phyloP scores from a whole-genome alignment of 2,797 vertebrate genomes.

The Sciaenops ocellatus region DNA sequence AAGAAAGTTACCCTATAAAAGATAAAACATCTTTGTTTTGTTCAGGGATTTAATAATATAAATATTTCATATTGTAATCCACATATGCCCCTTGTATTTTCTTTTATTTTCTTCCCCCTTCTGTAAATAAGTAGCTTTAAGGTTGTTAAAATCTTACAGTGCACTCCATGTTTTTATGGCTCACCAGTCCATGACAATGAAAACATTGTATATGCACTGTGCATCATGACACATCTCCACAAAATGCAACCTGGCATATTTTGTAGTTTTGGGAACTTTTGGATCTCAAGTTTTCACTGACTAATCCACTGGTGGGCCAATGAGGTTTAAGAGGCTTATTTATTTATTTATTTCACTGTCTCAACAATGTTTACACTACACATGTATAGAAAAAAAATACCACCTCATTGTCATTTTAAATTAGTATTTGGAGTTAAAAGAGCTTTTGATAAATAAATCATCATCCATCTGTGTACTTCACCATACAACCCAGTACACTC shows the following conservation, averaged over 20 bases:
- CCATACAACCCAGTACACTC: background rate
- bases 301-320: background rate
- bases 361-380: background rate
- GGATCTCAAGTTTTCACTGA: too few relatives aligned
- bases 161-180: background rate
- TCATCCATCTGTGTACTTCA: background rate
- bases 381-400: background rate
- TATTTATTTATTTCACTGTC: slow-evolving; percentile 8
- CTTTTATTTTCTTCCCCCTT: too few relatives aligned
- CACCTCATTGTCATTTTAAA: background rate
- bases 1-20: too few relatives aligned
- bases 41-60: too few relatives aligned
- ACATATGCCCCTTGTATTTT: background rate
- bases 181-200: background rate
- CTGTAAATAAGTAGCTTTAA: background rate
- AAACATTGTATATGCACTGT: background rate
- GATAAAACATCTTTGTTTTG: background rate
- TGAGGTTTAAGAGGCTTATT: background rate
- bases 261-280: background rate
- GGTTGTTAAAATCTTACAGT: background rate
- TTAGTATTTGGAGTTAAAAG: background rate
- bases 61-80: too few relatives aligned
- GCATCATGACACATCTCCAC: background rate
- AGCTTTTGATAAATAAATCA: background rate
- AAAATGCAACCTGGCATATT: background rate